Base-by-base conservation (phyloP, 2,888 invertebrate genomes). In the Nemoura dubitans region DNA sequence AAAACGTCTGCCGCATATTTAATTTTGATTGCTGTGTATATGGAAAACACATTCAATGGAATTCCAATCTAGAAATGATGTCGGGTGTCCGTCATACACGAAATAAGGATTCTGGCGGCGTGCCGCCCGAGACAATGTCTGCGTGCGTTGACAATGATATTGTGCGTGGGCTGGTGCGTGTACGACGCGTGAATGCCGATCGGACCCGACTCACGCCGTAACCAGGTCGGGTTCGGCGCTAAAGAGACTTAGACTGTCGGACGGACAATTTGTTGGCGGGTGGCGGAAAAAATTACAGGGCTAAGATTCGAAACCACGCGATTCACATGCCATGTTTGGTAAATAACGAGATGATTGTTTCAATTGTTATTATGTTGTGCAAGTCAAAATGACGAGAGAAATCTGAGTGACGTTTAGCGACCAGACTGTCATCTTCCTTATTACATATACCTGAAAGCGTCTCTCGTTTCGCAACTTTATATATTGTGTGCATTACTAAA, bases 281-380 rank as follows among this genome's bases (percentile, higher is more conserved):
- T 59, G 59, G 59, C 59, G 59, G 59, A 59, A 59, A 59, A 59
- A 21, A 59, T 59, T 59, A 59, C 59, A 59, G 59, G 59, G 59
- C 59, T 14, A 59, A 59, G 36, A 36, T 36, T 36, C 10, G 36
- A 36, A 10, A 3, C 5, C 36, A 36, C n/a, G 10, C 36, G 36
- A 59, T 59, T 59, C 59, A 59, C 59, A 59, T 59, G 59, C 59
- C 59, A 59, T 10, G 36, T 36, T n/a, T 36, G 36, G 59, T 21
- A 1, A 1, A 59, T 21, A 59, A 59, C 59, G 21, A 59, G 59
- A 59, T 59, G 59, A 59, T 59, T 59, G 59, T 59, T 59, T 59
- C n/a, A n/a, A 14, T 59, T 59, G 21, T 59, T 59, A 21, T 59
- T 59, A 21, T 59, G 21, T 14, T 59, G 59, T 10, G 59, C 59